These are phyloP conservation scores for Celastrina argiolus DNA, from an alignment of 2,888 invertebrate genomes.

Conservation along the genomic window DNA sequence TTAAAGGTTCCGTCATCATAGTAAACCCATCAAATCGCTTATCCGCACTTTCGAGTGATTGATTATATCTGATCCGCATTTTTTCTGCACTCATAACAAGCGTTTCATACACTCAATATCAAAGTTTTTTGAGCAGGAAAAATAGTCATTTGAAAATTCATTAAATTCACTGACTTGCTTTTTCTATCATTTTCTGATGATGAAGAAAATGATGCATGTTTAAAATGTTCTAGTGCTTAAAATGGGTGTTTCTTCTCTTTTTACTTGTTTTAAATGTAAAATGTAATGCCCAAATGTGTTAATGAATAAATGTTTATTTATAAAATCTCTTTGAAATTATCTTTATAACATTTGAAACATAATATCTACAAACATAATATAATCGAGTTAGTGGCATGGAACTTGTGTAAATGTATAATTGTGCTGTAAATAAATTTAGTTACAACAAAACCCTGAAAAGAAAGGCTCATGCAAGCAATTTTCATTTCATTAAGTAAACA, in stretches of 20 bases:
- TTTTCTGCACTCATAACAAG: neutral
- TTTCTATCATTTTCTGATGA: no score
- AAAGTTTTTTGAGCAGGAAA: neutral
- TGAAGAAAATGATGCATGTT: no score
- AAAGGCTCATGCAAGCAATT: neutral
- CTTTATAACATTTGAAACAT: no score
- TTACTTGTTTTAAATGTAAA: no score
- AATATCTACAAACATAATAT: no score
- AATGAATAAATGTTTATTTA: no score
- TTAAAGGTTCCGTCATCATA: neutral
- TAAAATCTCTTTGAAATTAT: neutral
- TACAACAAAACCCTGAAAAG: neutral
- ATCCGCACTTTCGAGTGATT: neutral
- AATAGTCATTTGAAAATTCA: neutral
- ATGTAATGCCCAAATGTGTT: no score
- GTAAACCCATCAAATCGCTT: neutral
- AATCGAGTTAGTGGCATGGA: no score
- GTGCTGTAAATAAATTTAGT: no score
- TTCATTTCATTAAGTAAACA: neutral
- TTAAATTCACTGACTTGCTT: neutral
- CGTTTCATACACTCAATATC: neutral
- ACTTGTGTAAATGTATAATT: no score
- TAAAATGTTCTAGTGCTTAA: no score
- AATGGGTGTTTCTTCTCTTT: no score
- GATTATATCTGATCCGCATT: neutral